Base-by-base conservation (phyloP, 2,797 vertebrate genomes). In the Gymnothorax javanicus region DNA sequence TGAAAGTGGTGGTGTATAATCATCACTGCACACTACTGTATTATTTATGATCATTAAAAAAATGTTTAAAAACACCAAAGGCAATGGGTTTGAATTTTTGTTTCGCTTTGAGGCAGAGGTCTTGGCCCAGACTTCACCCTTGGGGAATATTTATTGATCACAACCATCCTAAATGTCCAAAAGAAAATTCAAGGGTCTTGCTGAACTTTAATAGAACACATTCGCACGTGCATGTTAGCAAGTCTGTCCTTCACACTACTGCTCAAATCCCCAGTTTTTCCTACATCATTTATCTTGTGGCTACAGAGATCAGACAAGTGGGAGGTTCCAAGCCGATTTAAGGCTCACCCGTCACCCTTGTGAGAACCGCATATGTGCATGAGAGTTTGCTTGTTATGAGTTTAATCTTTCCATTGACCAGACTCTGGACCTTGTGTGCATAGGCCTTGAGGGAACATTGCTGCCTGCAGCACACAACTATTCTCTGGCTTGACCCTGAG, bases 261-360 rank as follows among this genome's bases (percentile, higher is more conserved):
- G 50, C 43, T 77, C 73, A 50, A 77, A 77, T 54, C 17, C 77
- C 77, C 77, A 54, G 77, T 56, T 56, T 82, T 27, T 50, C 77
- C 12, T 27, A 33, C 59, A 69, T 64, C n/a, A 6, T 81, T 86
- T 15, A 86, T 58, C 33, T 56, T 77, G 57, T 43, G 79, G 86
- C 86, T 15, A 9, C 3, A 81, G 50, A 23, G 52, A 81, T n/a
- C 43, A 20, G 13, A 17, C 23, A 62, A 15, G 86, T 17, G 5
- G 3, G 43, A 13, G 50, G 69, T 52, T 64, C 58, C 52, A 71
- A 69, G 20, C n/a, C 17, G 23, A 58, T 71, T 62, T 57, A 73
- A 50, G 82, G 54, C 82, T 27, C 50, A 33, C 59, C 27, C 25
- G 43, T 43, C 56, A 62, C 50, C 11, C 62, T 58, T 27, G 50